Percentiles rank a stretch among this genome's conserved stretches.
Evolutionary conservation across 1,140 invertebrate species (phyloP).

Genomic region (Hycleus phaleratus): DNA sequence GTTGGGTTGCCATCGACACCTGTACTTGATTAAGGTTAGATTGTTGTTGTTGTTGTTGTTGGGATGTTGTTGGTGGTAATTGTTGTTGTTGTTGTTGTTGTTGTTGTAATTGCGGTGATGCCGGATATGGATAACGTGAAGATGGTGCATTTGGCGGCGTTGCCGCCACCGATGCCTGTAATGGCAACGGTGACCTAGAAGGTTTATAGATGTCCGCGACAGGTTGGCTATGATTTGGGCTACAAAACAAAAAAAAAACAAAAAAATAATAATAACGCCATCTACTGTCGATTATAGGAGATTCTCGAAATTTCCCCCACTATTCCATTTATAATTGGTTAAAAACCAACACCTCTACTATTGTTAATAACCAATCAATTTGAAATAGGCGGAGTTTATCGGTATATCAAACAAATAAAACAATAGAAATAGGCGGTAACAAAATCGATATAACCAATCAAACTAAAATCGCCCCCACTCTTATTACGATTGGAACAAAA

Average conservation of each 20-base stretch:
- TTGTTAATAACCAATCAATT: too few species aligned
- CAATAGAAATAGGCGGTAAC: too few species aligned
- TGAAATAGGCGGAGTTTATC: too few species aligned
- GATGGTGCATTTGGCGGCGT: neutral
- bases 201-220: conserved; percentile 37
- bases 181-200: conserved; percentile 32
- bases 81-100: conserved; percentile 17
- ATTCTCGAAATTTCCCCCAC: too few species aligned
- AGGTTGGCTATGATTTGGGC: conserved; percentile 32
- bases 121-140: conserved; percentile 26
- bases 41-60: conserved; percentile 13
- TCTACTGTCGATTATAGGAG: too few species aligned
- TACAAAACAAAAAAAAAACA: conserved; percentile 25
- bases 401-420: too few species aligned
- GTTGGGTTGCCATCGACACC: conserved; percentile 9
- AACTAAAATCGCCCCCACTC: too few species aligned
- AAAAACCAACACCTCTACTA: too few species aligned
- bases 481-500: too few species aligned
- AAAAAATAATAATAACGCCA: neutral
- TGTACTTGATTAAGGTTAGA: conserved; percentile 23
- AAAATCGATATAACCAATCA: too few species aligned
- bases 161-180: conserved; percentile 15
- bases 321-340: too few species aligned
- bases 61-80: neutral
- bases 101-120: conserved; percentile 14